These are phyloP conservation scores for Tenthredo scrophulariae DNA, from an alignment of 2,888 invertebrate genomes.

Conservation along the genomic window DNA sequence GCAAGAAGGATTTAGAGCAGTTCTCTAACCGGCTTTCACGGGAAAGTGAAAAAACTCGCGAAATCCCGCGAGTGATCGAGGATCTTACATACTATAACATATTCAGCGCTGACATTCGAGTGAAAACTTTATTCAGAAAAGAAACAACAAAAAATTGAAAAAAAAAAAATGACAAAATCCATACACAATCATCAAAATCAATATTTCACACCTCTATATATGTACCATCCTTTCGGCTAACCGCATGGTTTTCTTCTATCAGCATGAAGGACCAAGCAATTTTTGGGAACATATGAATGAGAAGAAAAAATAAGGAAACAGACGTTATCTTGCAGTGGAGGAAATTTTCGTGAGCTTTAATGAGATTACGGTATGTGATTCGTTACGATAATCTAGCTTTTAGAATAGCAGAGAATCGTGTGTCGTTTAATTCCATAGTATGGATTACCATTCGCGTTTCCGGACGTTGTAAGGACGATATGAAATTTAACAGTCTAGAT, in stretches of 20 bases:
- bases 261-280: background rate
- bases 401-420: background rate
- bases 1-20: constrained; percentile 25
- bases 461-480: background rate
- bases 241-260: background rate
- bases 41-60: background rate
- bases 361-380: background rate
- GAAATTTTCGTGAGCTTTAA: background rate
- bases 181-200: background rate
- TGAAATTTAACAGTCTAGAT: background rate
- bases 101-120: constrained; percentile 11
- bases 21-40: background rate
- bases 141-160: background rate
- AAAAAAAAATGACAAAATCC: background rate
- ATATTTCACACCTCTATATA: background rate
- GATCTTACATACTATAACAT: background rate
- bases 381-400: background rate
- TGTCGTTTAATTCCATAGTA: background rate
- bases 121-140: background rate
- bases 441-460: background rate
- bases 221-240: no score
- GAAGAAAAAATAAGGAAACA: background rate
- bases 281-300: background rate
- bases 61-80: constrained; percentile 2
- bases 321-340: background rate